Evolutionary conservation across 2,797 vertebrate genomes (phyloP).

Genomic region (Pogoniulus pusillus): DNA sequence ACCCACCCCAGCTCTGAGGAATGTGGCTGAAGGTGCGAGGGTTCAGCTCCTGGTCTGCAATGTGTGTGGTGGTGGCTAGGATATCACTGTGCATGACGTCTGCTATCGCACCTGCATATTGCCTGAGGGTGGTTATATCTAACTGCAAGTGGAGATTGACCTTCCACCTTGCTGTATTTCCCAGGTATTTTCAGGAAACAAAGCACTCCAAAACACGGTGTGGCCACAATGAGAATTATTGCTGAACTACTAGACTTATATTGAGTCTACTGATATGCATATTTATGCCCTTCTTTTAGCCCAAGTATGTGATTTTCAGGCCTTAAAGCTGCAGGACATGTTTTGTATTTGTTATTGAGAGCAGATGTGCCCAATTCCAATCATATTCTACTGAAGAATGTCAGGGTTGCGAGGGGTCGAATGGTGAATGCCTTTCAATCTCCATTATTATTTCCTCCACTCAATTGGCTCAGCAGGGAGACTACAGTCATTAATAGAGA

Average conservation of each 20-base stretch:
- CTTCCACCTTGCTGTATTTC: background rate
- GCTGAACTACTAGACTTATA: constrained; percentile 46
- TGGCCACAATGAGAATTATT: constrained; percentile 13
- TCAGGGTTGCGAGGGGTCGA: constrained; percentile 70
- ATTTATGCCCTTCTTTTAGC: constrained; percentile 64
- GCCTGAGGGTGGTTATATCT: background rate
- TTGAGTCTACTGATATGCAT: constrained; percentile 35
- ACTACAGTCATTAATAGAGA: constrained; percentile 56
- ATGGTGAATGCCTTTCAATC: constrained; percentile 76
- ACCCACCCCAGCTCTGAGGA: background rate
- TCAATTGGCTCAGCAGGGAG: constrained; percentile 74
- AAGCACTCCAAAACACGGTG: background rate
- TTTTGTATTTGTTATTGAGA: constrained; percentile 80
- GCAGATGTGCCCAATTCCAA: constrained; percentile 80
- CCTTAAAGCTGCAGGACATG: constrained; percentile 72
- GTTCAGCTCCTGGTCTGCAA: accelerated
- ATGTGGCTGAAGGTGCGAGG: accelerated
- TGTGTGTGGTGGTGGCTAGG: background rate
- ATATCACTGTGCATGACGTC: background rate
- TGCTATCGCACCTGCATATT: background rate
- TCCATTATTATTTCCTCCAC: constrained; percentile 80
- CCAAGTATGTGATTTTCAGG: constrained; percentile 68
- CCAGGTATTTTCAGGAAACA: constrained; percentile 9
- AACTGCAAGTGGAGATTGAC: background rate
- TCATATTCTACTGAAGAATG: constrained; percentile 75